phyloP scores from a whole-genome alignment of 2,113 vertebrate genomes.

The Neotoma lepida region DNA sequence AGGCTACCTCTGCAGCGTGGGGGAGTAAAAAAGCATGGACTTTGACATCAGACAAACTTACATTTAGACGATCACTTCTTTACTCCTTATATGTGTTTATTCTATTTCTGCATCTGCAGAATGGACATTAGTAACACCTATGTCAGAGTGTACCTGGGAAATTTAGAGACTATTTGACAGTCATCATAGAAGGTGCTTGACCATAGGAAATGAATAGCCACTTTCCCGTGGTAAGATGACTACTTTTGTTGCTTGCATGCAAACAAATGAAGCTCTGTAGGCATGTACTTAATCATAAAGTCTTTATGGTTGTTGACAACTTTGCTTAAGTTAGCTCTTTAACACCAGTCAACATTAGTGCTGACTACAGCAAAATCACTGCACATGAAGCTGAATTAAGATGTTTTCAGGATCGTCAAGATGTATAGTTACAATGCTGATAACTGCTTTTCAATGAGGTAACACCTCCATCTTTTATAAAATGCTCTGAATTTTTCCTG shows the following conservation, averaged over 20 bases:
- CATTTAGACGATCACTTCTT: neutral
- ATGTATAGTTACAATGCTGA: neutral
- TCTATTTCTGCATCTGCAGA: neutral
- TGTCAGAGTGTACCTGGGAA: neutral
- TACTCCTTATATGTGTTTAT: neutral
- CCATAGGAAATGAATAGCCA: neutral
- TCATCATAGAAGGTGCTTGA: neutral
- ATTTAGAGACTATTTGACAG: neutral
- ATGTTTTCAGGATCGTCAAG: constrained; percentile 13
- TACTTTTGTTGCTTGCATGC: neutral
- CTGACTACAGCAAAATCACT: neutral
- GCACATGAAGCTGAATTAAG: neutral
- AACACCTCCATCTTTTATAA: neutral
- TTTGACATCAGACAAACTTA: neutral
- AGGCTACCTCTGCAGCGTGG: neutral
- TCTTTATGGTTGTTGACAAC: neutral
- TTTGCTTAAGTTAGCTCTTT: constrained; percentile 45
- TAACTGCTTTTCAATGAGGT: neutral
- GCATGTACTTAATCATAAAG: neutral
- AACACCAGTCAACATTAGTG: neutral
- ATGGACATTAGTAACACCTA: neutral
- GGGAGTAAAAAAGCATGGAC: neutral
- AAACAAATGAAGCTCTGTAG: neutral
- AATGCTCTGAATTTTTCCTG: neutral
- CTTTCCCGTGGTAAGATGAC: neutral